Percentiles rank a stretch among this genome's conserved stretches.
These are phyloP conservation scores for Esox niger DNA, from an alignment of 2,113 vertebrate genomes.

Conservation along the genomic window DNA sequence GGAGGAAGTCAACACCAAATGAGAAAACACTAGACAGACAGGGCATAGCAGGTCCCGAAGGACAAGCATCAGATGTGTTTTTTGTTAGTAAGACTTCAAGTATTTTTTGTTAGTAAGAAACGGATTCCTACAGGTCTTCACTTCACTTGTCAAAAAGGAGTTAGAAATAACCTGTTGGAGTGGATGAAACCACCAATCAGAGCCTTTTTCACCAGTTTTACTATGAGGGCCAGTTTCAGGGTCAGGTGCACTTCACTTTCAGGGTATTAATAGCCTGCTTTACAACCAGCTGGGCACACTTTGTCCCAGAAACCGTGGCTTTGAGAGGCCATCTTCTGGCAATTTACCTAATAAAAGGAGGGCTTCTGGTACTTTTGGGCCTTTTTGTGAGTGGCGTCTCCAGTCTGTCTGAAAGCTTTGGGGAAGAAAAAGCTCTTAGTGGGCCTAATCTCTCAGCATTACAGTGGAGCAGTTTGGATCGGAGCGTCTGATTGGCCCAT, in stretches of 20 bases:
- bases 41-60: no score
- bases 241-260: constrained; percentile 11
- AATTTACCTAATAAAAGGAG: constrained; percentile 57
- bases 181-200: neutral
- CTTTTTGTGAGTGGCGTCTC: constrained; percentile 52
- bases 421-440: constrained; percentile 23
- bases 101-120: no score
- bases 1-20: no score
- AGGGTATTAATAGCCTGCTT: constrained; percentile 12
- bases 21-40: no score
- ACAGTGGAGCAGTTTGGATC: constrained; percentile 21
- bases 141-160: no score
- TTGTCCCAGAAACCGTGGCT: constrained; percentile 11
- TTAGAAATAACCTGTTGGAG: neutral
- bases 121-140: no score
- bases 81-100: no score
- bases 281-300: constrained; percentile 43
- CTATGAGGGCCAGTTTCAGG: neutral
- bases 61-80: no score
- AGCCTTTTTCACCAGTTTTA: neutral
- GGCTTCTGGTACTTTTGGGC: constrained; percentile 34
- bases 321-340: constrained; percentile 20
- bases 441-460: constrained; percentile 36
- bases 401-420: constrained; percentile 51
- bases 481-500: constrained; percentile 13